These are phyloP conservation scores for Trachymyrmex septentrionalis DNA, from an alignment of 1,140 invertebrate genomes.

Conservation along the genomic window DNA sequence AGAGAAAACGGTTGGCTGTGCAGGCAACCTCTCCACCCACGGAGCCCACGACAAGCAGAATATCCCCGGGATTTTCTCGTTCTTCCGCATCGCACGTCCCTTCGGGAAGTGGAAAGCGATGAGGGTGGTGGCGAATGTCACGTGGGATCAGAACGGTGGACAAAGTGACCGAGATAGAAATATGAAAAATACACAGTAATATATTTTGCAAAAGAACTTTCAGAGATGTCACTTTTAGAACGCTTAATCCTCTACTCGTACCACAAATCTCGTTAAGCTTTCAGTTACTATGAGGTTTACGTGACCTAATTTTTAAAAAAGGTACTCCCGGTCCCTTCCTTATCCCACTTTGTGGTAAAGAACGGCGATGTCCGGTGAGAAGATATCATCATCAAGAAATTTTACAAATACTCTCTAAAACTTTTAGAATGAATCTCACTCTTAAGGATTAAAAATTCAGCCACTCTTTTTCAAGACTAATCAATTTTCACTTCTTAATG, in stretches of 20 bases:
- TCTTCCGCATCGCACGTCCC: neutral
- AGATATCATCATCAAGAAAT: neutral
- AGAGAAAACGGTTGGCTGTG: slow-evolving; percentile 36
- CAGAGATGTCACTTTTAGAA: slow-evolving; percentile 11
- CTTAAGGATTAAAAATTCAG: too few species aligned
- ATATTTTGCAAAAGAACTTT: slow-evolving; percentile 31
- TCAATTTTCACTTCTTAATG: too few species aligned
- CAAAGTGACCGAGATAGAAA: slow-evolving; percentile 21
- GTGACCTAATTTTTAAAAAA: slow-evolving; percentile 16
- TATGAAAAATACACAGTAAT: neutral
- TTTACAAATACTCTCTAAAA: neutral
- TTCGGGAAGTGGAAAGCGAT: slow-evolving; percentile 12
- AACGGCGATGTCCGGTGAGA: neutral
- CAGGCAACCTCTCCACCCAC: slow-evolving; percentile 6
- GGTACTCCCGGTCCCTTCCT: neutral
- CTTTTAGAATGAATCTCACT: too few species aligned
- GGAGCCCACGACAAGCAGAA: neutral
- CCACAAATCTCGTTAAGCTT: slow-evolving; percentile 29
- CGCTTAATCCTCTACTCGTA: slow-evolving; percentile 4
- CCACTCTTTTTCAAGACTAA: too few species aligned
- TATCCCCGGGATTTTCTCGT: slow-evolving; percentile 25
- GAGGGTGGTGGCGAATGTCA: neutral
- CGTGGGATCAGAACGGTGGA: neutral
- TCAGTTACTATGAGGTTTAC: neutral
- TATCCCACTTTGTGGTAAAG: neutral